These are phyloP conservation scores for Eurystomus gularis DNA, from an alignment of 2,113 vertebrate genomes.

Conservation along the genomic window DNA sequence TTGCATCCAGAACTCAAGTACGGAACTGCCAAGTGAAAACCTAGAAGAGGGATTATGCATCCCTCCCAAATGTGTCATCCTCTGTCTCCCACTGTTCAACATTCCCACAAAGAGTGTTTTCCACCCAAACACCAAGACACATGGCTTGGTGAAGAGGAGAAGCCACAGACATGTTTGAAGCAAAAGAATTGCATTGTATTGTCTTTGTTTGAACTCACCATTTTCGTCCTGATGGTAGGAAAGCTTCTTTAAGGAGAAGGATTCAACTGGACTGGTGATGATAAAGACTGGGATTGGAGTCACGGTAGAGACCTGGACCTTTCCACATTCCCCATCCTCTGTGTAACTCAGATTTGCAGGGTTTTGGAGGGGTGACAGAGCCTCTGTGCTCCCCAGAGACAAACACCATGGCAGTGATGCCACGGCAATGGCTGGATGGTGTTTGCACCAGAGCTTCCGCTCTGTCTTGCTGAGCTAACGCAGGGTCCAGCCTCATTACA, in stretches of 20 bases:
- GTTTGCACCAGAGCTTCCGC: neutral
- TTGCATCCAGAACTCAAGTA: neutral
- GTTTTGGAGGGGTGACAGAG: neutral
- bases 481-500: neutral
- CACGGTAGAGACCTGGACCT: neutral
- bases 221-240: neutral
- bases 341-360: neutral
- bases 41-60: neutral
- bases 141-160: neutral
- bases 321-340: neutral
- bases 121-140: neutral
- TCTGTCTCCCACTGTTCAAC: neutral
- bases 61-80: neutral
- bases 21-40: neutral
- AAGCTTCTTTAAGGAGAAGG: constrained; percentile 12
- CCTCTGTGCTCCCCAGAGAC: neutral
- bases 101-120: neutral
- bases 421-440: neutral
- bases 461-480: neutral
- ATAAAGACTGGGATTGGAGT: neutral
- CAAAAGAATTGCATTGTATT: neutral
- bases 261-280: neutral
- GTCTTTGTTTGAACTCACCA: neutral
- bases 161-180: neutral
- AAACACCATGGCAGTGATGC: neutral